Evolutionary conservation across 2,113 vertebrate species (phyloP), one percentile per base, ranked within the genome.

Genomic region (Sardina pilchardus): DNA sequence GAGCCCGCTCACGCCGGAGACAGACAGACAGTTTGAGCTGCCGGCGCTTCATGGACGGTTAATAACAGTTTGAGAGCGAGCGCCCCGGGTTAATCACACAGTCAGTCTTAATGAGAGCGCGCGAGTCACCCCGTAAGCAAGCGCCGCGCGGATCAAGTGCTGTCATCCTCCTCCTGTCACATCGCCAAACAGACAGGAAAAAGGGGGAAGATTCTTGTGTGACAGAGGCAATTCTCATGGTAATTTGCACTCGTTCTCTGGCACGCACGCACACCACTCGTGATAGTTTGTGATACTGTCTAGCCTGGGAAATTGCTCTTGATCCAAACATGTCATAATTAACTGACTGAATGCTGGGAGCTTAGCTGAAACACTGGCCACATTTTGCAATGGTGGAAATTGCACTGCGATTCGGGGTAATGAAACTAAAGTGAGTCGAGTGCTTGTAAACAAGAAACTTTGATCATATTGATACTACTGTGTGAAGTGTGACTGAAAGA

Each of bases 1-100:
- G 71, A 78, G 71, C 34, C 71, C 63, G 63, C 63, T 10, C 63
- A 30, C 91, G 91, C 92, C 92, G 92, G 90, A 91, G 93, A 91
- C 86, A 85, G 92, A 86, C 87, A 94, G 93, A 93, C 93, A 93
- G 90, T 94, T 93, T 92, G 90, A 94, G 92, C 88, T 89, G 90
- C 88, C 88, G 91, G 90, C 90, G 90, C 90, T 92, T 88, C 91
- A 89, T 83, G 87, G 83, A 93, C 93, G 90, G 93, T 93, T 93
- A 94, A 93, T 94, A 93, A 93, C 91, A 92, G 91, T 94, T 94
- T 93, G 90, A 91, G 89, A 92, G 92, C 89, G 87, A 63, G 53
- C 8, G 83, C 93, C 90, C 48, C 19, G 92, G 94, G 94, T 94
- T 95, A 94, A 95, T 95, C 94, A 94, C 92, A 93, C 94, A 92